phyloP scores from a whole-genome alignment of 2,888 invertebrate species.

The Mellilla xanthometata region DNA sequence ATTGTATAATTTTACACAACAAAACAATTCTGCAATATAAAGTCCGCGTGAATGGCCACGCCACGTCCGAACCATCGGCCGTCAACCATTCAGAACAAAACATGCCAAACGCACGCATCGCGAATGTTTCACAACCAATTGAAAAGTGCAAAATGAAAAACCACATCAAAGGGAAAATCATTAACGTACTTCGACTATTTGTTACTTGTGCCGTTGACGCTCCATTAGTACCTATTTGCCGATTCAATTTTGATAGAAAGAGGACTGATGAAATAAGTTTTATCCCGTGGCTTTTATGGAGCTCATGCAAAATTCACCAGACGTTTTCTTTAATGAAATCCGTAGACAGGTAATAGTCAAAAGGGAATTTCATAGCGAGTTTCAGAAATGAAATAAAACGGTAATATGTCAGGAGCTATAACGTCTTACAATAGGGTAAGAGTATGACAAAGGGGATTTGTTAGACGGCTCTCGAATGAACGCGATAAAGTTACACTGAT shows the following conservation, averaged over 20 bases:
- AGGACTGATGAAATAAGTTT: slow-evolving; percentile 15
- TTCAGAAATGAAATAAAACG: slow-evolving; percentile 72
- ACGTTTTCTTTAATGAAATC: slow-evolving; percentile 50
- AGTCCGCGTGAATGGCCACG: slow-evolving; percentile 59
- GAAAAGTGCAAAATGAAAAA: slow-evolving; percentile 64
- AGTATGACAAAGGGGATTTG: slow-evolving; percentile 66
- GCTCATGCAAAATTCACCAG: slow-evolving; percentile 39
- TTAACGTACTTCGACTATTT: slow-evolving; percentile 32
- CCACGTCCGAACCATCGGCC: slow-evolving; percentile 62
- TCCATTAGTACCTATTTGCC: slow-evolving; percentile 17
- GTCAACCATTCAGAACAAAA: slow-evolving; percentile 69
- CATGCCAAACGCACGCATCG: slow-evolving; percentile 72
- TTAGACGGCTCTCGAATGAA: slow-evolving; percentile 57
- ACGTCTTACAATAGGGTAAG: slow-evolving; percentile 61
- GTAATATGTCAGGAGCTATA: slow-evolving; percentile 67
- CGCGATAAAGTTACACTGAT: slow-evolving; percentile 66
- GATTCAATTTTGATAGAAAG: slow-evolving; percentile 19
- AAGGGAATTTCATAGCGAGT: slow-evolving; percentile 64
- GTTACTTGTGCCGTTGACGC: slow-evolving; percentile 31
- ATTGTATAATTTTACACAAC: slow-evolving; percentile 74
- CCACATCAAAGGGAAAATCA: slow-evolving; percentile 50
- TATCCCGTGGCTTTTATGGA: slow-evolving; percentile 17
- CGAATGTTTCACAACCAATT: slow-evolving; percentile 54
- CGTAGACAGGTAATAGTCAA: slow-evolving; percentile 54
- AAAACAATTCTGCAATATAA: slow-evolving; percentile 61